Percentiles rank a stretch among this genome's conserved stretches.
Evolutionary conservation across 2,888 invertebrate species (phyloP).

Genomic region (Liposcelis brunnea): DNA sequence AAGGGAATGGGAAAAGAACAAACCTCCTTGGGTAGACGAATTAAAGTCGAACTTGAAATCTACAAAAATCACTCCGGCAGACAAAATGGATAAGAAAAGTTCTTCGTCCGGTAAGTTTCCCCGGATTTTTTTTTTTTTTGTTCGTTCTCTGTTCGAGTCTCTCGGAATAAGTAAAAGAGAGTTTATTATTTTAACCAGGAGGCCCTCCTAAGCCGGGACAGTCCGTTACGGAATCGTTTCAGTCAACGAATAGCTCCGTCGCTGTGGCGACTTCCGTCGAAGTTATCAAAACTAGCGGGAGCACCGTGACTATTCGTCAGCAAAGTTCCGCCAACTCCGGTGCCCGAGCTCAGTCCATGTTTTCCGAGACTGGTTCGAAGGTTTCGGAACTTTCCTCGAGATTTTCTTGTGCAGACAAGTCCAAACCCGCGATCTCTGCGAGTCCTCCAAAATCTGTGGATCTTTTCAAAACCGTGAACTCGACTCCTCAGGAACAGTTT

Average conservation of each 20-base stretch:
- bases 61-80: slow-evolving; percentile 33
- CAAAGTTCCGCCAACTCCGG: background rate
- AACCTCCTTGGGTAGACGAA: slow-evolving; percentile 67
- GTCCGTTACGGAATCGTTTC: too few species aligned
- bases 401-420: too few species aligned
- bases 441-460: slow-evolving; percentile 18
- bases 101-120: slow-evolving; percentile 10
- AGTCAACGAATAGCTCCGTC: background rate
- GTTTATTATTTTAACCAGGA: background rate
- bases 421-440: slow-evolving; percentile 12
- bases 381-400: slow-evolving; percentile 3
- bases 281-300: background rate
- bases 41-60: slow-evolving; percentile 60
- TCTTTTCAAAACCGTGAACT: background rate
- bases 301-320: slow-evolving; percentile 3
- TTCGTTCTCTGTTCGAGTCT: too few species aligned
- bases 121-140: too few species aligned
- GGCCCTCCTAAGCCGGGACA: too few species aligned
- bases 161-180: background rate
- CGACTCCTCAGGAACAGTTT: too few species aligned
- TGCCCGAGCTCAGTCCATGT: too few species aligned
- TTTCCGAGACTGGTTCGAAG: background rate
- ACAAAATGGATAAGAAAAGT: slow-evolving; percentile 23
- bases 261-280: background rate
- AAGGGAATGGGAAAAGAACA: slow-evolving; percentile 53